These are phyloP conservation scores for Euspilapteryx auroguttella DNA, from an alignment of 2,888 invertebrate species.

Conservation along the genomic window DNA sequence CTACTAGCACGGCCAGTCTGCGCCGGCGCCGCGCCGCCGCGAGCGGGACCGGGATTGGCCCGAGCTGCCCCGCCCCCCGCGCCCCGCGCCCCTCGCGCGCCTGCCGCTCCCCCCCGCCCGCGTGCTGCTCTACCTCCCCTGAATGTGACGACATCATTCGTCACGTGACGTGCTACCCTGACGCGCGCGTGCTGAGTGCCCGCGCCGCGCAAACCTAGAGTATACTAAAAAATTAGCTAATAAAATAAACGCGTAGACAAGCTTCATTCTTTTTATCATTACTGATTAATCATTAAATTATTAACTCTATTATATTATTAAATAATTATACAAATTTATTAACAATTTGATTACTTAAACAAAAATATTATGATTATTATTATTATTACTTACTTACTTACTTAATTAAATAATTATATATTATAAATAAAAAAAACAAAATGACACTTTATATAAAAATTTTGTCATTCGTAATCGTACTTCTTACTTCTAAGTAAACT, in stretches of 20 bases:
- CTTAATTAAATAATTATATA: conserved; percentile 62
- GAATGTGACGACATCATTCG: no score
- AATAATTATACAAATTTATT: conserved; percentile 63
- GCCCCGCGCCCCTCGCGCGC: not conserved
- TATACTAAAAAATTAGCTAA: conserved; percentile 70
- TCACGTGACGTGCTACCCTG: conserved; percentile 21
- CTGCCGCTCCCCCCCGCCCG: not conserved
- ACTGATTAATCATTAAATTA: conserved; percentile 62
- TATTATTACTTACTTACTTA: no score
- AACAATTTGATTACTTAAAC: conserved; percentile 17
- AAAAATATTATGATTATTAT: not conserved
- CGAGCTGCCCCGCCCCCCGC: conserved; percentile 20
- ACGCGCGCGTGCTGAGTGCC: conserved; percentile 43
- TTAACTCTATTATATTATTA: conserved; percentile 63
- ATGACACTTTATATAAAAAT: conserved; percentile 61
- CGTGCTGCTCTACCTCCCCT: conserved; percentile 1
- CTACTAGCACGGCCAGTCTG: conserved; percentile 70
- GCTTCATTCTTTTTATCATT: conserved; percentile 64
- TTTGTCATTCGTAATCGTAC: conserved; percentile 62
- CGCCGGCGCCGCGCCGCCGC: not conserved
- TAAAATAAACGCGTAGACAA: conserved; percentile 55
- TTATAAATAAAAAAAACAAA: conserved; percentile 36
- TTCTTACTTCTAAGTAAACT: conserved; percentile 60
- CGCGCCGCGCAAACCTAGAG: no score
- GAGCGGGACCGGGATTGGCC: no score